These are phyloP conservation scores for Hypomecis punctinalis DNA, from an alignment of 2,888 invertebrate species.

Conservation along the genomic window DNA sequence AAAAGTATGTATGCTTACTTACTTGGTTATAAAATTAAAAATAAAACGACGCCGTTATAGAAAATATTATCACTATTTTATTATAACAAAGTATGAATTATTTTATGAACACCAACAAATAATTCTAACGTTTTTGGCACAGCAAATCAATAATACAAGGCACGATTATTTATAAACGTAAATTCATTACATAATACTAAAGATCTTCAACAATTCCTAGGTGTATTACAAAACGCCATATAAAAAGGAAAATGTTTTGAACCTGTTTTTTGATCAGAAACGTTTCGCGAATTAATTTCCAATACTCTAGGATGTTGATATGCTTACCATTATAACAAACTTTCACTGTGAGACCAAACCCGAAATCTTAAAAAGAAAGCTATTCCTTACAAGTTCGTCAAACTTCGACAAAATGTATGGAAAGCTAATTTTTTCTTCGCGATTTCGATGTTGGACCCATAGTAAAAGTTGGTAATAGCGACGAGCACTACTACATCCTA, in stretches of 20 bases:
- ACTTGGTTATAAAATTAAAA: background rate
- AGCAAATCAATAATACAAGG: conserved; percentile 42
- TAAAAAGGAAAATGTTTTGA: background rate
- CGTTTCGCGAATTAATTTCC: background rate
- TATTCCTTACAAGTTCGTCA: too few species aligned
- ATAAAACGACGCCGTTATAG: background rate
- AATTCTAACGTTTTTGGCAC: conserved; percentile 47
- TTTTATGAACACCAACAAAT: conserved; percentile 34
- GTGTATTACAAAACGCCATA: background rate
- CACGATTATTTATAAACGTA: conserved; percentile 22
- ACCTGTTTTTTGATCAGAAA: conserved; percentile 1
- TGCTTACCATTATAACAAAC: too few species aligned
- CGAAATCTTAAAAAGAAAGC: too few species aligned
- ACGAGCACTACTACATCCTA: too few species aligned
- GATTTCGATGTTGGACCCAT: too few species aligned
- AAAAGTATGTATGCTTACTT: too few species aligned
- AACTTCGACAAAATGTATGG: too few species aligned
- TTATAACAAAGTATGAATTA: conserved; percentile 34
- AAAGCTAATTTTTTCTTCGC: too few species aligned
- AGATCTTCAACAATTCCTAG: conserved; percentile 21
- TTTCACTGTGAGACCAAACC: too few species aligned
- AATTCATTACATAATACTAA: conserved; percentile 19
- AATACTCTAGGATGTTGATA: too few species aligned
- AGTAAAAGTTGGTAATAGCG: too few species aligned
- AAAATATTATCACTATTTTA: conserved; percentile 38